These are phyloP conservation scores for Lasioglossum leucozonium DNA, from an alignment of 2,888 invertebrate genomes.

Conservation along the genomic window DNA sequence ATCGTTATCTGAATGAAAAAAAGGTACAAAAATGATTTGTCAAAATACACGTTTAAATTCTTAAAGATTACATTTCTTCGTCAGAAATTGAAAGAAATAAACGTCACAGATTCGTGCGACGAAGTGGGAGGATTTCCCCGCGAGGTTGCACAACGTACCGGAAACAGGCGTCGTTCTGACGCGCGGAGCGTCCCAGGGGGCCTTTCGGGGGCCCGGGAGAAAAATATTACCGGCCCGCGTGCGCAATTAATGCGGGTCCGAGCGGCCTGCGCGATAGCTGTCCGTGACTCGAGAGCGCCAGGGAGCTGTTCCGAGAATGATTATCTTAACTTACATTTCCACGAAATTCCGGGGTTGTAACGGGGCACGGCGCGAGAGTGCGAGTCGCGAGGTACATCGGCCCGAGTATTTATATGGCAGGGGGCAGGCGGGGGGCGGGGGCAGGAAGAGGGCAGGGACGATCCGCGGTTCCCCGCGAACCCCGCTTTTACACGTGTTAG, in stretches of 20 bases:
- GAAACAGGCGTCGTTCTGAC: neutral
- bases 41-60: too few relatives aligned
- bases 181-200: too few relatives aligned
- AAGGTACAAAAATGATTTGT: too few relatives aligned
- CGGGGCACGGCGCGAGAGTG: conserved; percentile 2
- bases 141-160: neutral
- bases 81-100: too few relatives aligned
- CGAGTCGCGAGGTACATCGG: neutral
- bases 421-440: conserved; percentile 27
- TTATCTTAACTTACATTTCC: conserved; percentile 68
- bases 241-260: conserved; percentile 56
- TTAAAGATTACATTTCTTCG: neutral
- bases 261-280: conserved; percentile 39
- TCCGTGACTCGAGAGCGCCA: neutral
- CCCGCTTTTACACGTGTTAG: conserved; percentile 69
- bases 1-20: too few relatives aligned
- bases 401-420: conserved; percentile 62
- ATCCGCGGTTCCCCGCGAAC: conserved; percentile 56
- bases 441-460: conserved; percentile 33
- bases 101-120: too few relatives aligned
- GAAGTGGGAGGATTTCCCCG: neutral
- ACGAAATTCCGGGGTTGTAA: conserved; percentile 61
- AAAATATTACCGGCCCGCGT: conserved; percentile 35
- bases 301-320: conserved; percentile 58
- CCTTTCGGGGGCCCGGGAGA: neutral